Evolutionary conservation across 2,888 invertebrate species (phyloP).

Genomic region (Coelopa pilipes): DNA sequence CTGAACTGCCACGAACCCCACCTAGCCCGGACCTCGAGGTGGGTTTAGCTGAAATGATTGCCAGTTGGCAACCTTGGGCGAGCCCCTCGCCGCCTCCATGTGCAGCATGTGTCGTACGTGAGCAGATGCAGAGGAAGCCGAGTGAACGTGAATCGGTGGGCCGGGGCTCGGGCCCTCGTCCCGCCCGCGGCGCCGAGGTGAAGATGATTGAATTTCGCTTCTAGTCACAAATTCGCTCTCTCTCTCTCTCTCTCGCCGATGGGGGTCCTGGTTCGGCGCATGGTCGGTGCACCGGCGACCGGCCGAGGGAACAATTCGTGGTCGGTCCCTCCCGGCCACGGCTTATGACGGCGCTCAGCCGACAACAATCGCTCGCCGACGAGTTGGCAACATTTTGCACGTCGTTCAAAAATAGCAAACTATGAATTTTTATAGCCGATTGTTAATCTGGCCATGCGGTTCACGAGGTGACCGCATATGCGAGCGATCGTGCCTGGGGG

Average conservation of each 20-base stretch:
- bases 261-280: background rate
- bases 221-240: background rate
- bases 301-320: constrained; percentile 26
- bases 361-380: constrained; percentile 8
- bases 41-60: too few relatives aligned
- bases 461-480: constrained; percentile 1
- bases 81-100: background rate
- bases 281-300: background rate
- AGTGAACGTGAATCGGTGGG: constrained; percentile 5
- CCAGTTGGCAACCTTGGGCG: background rate
- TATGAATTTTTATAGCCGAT: constrained; percentile 38
- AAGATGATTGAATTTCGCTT: constrained; percentile 15
- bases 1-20: too few relatives aligned
- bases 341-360: too few relatives aligned
- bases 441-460: constrained; percentile 23
- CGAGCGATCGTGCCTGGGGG: too few relatives aligned
- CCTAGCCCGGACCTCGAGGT: too few relatives aligned
- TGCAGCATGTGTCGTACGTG: background rate
- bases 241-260: background rate
- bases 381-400: background rate
- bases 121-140: background rate
- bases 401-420: constrained; percentile 25
- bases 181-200: background rate
- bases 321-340: too few relatives aligned
- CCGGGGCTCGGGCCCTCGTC: too few relatives aligned